Base-by-base conservation (phyloP, 2,888 invertebrate genomes). In the Acrobasis suavella region DNA sequence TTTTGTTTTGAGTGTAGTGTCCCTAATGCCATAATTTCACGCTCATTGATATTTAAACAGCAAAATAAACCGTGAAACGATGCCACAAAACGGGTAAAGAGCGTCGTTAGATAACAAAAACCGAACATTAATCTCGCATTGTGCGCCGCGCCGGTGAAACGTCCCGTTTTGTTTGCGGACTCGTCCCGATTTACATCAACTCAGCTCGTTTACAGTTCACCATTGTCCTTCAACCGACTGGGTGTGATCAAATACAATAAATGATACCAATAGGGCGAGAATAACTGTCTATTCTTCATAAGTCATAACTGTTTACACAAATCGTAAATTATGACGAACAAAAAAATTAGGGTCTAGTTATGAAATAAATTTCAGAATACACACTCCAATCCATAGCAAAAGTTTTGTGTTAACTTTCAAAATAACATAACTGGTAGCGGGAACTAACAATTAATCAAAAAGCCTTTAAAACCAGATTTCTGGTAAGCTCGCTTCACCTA, bases 1-100 rank as follows among this genome's bases (percentile, higher is more conserved):
- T 76, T 79, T 83, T 81, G 78, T 81, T 83, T 73, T 80, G 69
- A 73, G 67, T 72, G 74, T 74, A 72, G 69, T 78, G 71, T 77
- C 76, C 74, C 76, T 81, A 81, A 83, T 72, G 74, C 75, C 77
- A 77, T 83, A 83, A 86, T 87, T 89, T 83, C 76, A 85, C 77
- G 85, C 83, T 84, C 77, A 85, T 86, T 85, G 79, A 79, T 86
- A 80, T 86, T 87, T 87, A 86, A 85, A 85, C 81, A 82, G 82
- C 81, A 82, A 86, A 89, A 89, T 86, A 84, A 86, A 85, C 86
- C 88, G 84, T 90, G 89, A 91, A 91, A 90, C 87, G 89, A 89
- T 83, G 80, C 86, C 83, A 87, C 89, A 89, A 88, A 89, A 84
- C 77, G 80, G 79, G 84, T 86, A 85, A 91, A 90, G 87, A 90